Evolutionary conservation across 2,888 invertebrate genomes (phyloP).

Genomic region (Bimastos eiseni): DNA sequence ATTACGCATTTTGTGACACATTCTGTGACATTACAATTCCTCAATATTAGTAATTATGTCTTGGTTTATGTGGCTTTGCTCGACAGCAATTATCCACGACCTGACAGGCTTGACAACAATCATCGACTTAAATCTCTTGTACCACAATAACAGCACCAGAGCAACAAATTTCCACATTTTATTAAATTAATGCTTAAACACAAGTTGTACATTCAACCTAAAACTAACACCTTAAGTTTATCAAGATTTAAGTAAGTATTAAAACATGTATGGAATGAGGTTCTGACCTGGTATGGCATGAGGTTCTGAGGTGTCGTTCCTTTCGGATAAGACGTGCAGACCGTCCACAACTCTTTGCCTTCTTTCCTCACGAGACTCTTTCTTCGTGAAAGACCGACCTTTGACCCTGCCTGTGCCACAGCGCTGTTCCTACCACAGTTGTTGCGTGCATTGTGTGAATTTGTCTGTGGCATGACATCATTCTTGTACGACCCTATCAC

Average conservation of each 20-base stretch:
- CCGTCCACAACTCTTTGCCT: slow-evolving; percentile 35
- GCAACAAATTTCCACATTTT: too few relatives aligned
- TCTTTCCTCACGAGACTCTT: slow-evolving; percentile 32
- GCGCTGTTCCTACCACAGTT: background rate
- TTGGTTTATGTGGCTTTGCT: too few relatives aligned
- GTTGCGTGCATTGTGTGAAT: background rate
- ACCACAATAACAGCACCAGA: background rate
- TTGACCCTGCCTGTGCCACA: background rate
- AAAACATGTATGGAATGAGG: too few relatives aligned
- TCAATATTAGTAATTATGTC: too few relatives aligned
- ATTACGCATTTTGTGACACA: too few relatives aligned
- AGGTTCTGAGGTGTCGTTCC: slow-evolving; percentile 41
- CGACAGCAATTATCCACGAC: too few relatives aligned
- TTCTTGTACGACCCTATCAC: background rate
- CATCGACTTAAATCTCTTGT: background rate
- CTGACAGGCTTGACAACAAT: too few relatives aligned
- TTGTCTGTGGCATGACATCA: background rate
- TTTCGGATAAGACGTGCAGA: slow-evolving; percentile 40
- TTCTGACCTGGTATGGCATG: slow-evolving; percentile 41
- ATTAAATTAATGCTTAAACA: too few relatives aligned
- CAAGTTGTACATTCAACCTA: too few relatives aligned
- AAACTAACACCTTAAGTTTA: too few relatives aligned
- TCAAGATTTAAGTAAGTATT: too few relatives aligned
- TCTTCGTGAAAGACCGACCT: slow-evolving; percentile 10
- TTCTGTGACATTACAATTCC: too few relatives aligned